Conservation (phyloP, 2,113 vertebrate species). For the Pantherophis guttatus region DNA sequence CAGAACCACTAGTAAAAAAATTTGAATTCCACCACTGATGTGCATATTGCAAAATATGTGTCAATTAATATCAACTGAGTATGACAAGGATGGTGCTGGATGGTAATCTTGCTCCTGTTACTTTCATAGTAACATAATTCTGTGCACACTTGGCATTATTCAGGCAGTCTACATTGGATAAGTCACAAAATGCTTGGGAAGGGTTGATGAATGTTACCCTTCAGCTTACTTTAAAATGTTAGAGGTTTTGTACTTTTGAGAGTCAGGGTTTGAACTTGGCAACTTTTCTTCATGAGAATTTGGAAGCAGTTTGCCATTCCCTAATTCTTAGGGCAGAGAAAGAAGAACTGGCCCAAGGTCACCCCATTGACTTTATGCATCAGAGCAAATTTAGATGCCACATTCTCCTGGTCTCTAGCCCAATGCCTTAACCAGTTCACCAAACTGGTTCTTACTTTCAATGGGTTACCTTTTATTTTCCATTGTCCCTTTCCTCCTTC, state of each 20-base stretch:
- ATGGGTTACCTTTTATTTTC: not conserved
- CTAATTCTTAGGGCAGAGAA: not conserved
- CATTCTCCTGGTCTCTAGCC: not conserved
- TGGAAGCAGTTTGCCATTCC: not conserved
- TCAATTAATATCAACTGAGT: not conserved
- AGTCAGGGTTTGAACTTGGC: not conserved
- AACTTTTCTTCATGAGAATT: not conserved
- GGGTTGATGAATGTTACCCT: not conserved
- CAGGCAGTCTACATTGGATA: not conserved
- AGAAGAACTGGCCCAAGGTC: not conserved
- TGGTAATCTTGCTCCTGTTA: not conserved
- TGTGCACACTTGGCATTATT: not conserved
- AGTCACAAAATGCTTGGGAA: not conserved
- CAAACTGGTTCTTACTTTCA: not conserved
- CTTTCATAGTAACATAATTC: not conserved
- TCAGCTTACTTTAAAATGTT: not conserved
- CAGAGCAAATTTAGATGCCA: not conserved
- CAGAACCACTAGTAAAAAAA: too few species aligned
- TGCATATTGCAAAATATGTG: not conserved
- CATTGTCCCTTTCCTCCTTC: not conserved
- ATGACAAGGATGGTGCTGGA: not conserved
- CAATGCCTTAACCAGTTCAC: not conserved
- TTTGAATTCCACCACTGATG: too few species aligned
- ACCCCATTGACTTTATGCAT: not conserved
- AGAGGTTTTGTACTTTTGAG: not conserved